Base-by-base conservation (phyloP, 2,113 vertebrate genomes). In the Shinisaurus crocodilurus region DNA sequence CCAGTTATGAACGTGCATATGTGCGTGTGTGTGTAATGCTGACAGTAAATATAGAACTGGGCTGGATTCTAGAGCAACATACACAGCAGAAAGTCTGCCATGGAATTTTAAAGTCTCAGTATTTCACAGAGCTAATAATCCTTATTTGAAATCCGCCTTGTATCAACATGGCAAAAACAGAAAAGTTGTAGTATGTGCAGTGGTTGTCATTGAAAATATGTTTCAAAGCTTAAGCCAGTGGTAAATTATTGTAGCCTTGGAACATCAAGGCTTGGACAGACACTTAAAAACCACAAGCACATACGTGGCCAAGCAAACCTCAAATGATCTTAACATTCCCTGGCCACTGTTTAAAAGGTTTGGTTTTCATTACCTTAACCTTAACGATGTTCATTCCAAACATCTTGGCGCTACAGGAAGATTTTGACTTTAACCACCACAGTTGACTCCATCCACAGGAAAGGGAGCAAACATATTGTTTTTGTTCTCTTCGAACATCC, bases 201-300 rank as follows among this genome's bases (percentile, higher is more conserved):
- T 89, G 85, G 18, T 23, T 88, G 86, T 0, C 32, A n/a, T 32
- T n/a, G 50, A 87, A 94, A 91, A 91, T 90, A 76, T 2, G 15
- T 87, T 88, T 87, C 0, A 72, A 91, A 63, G 37, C 79, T 54
- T 93, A 92, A 90, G 69, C 45, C 89, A 84, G 25, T 88, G 86
- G 90, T 93, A 95, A 95, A 95, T 95, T 88, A 93, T 57, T 10
- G 82, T 89, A 85, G 0, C 0, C 32, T 88, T 91, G 65, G 90
- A 93, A 90, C 50, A 90, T 86, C 74, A 90, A 81, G 63, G 54
- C 7, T 88, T 88, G 86, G 40, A 89, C 89, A 93, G 88, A 83
- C 48, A 79, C 89, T 90, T 85, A 89, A 92, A 94, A 91, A 86
- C 87, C 87, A 93, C 92, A 89, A 77, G 79, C 57, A 89, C 15